Evolutionary conservation across 2,888 invertebrate species (phyloP).

Genomic region (Troilus luridus): DNA sequence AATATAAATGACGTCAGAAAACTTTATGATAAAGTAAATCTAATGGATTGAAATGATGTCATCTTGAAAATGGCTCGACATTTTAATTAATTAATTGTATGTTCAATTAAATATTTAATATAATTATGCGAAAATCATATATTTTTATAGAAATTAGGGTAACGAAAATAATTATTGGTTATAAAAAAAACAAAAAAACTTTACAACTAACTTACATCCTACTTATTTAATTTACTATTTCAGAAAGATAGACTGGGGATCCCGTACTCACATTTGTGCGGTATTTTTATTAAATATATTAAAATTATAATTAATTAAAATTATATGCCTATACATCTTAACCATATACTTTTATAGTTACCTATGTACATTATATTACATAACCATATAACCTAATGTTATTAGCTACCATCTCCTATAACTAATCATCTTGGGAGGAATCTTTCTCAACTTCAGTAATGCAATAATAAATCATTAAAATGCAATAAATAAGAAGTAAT

Average conservation of each 20-base stretch:
- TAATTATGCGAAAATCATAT: not conserved
- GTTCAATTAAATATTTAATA: too few relatives aligned
- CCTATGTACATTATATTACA: slow-evolving; percentile 7
- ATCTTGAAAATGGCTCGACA: too few relatives aligned
- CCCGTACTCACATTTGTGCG: slow-evolving; percentile 44
- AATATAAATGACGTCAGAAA: too few relatives aligned
- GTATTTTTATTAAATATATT: slow-evolving; percentile 32
- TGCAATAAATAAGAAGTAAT: not conserved
- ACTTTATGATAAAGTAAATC: too few relatives aligned
- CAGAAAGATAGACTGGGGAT: slow-evolving; percentile 24
- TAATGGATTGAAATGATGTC: too few relatives aligned
- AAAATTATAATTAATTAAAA: slow-evolving; percentile 32
- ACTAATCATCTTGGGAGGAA: not conserved
- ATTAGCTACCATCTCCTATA: not conserved
- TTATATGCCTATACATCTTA: not conserved
- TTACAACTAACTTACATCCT: not conserved
- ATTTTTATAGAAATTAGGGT: not conserved
- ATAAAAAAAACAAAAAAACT: not conserved
- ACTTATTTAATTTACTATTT: not conserved
- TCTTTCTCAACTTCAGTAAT: slow-evolving; percentile 12
- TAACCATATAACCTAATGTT: not conserved
- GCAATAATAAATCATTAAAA: not conserved
- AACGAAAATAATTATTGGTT: too few relatives aligned
- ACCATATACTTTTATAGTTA: not conserved
- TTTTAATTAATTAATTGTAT: not conserved